phyloP scores from a whole-genome alignment of 2,113 vertebrate species.

The Centropus bengalensis region DNA sequence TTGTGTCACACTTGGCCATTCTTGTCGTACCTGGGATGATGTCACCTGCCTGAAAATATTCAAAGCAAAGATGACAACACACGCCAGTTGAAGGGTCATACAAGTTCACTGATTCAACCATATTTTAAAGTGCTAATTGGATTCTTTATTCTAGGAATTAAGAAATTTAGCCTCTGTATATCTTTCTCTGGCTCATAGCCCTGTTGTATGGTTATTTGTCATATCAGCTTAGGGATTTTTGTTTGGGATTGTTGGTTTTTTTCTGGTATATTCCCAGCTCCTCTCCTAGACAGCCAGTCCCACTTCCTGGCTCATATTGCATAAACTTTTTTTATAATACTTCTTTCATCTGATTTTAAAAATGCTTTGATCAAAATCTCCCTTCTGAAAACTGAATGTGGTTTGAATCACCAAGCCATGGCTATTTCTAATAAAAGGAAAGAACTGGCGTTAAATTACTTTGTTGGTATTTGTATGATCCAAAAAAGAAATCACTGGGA shows the following conservation, averaged over 20 bases:
- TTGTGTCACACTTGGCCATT: background rate
- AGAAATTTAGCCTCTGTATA: background rate
- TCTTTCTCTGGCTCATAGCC: background rate
- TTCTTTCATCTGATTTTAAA: conserved; percentile 57
- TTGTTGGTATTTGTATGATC: conserved; percentile 9
- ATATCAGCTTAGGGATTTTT: background rate
- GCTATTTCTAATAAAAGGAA: conserved; percentile 32
- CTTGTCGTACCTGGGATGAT: background rate
- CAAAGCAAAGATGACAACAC: background rate
- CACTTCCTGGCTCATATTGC: conserved; percentile 40
- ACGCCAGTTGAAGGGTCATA: background rate
- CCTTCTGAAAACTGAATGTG: conserved; percentile 28
- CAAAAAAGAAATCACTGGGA: background rate
- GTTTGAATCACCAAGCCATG: conserved; percentile 38
- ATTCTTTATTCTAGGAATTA: background rate
- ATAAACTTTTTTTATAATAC: conserved; percentile 36
- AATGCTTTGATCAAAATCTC: conserved; percentile 62
- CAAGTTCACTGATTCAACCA: background rate
- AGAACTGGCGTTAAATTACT: background rate
- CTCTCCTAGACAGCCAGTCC: conserved; percentile 35
- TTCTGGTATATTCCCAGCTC: conserved; percentile 1
- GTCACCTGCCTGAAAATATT: background rate
- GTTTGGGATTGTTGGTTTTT: background rate
- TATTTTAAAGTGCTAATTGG: background rate
- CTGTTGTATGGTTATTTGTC: background rate